phyloP scores from a whole-genome alignment of 1,140 invertebrate genomes.

The Chionoecetes opilio region DNA sequence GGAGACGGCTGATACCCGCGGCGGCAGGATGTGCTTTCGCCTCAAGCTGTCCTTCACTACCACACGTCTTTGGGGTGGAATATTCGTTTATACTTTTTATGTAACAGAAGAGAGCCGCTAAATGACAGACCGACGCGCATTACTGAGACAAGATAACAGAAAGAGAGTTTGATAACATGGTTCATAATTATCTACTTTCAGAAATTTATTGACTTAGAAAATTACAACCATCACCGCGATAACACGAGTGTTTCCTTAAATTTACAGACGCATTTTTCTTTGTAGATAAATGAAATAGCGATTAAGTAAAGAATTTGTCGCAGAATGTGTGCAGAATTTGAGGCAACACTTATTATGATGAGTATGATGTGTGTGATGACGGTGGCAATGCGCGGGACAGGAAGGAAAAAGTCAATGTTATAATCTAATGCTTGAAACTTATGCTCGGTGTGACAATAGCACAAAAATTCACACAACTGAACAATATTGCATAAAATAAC shows the following conservation, averaged over 20 bases:
- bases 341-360: not conserved
- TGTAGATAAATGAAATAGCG: not conserved
- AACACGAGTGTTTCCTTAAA: not conserved
- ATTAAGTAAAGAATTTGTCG: not conserved
- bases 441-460: not conserved
- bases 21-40: conserved; percentile 56
- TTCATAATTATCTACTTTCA: not conserved
- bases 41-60: not conserved
- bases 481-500: not conserved
- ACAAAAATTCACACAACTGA: not conserved
- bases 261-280: not conserved
- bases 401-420: too few species aligned
- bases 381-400: not conserved
- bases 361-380: not conserved
- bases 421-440: not conserved
- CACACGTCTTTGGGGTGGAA: not conserved
- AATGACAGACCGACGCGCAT: not conserved
- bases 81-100: not conserved
- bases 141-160: not conserved
- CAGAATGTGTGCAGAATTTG: too few species aligned
- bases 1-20: not conserved
- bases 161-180: not conserved
- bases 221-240: not conserved
- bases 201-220: not conserved
- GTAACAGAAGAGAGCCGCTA: not conserved